A percentile compares a stretch with the other conserved stretches of the same genome.
These are phyloP conservation scores for Sicus ferrugineus DNA, from an alignment of 2,888 invertebrate genomes.

Conservation along the genomic window DNA sequence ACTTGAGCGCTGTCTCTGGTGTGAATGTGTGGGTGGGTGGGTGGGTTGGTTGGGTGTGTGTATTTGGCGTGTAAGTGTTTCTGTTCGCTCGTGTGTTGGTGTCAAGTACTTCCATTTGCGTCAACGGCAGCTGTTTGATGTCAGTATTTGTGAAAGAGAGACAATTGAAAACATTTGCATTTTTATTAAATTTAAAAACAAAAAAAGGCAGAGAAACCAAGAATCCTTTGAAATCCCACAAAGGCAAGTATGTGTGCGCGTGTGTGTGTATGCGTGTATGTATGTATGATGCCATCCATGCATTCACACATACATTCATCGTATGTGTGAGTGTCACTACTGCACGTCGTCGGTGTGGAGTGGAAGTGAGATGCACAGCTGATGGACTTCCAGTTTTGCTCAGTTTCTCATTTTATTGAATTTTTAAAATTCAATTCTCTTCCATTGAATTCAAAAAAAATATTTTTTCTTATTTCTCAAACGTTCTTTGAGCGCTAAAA, in stretches of 20 bases:
- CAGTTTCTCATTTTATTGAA: background rate
- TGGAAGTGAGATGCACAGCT: background rate
- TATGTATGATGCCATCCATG: too few species aligned
- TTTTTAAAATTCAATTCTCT: background rate
- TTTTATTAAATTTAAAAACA: slow-evolving; percentile 23
- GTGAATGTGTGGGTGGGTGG: background rate
- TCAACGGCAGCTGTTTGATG: background rate
- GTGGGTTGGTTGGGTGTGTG: background rate
- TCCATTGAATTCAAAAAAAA: background rate
- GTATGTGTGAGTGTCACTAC: background rate
- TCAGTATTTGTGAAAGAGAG: background rate
- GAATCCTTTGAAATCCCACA: background rate
- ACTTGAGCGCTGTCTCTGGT: background rate
- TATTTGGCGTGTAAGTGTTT: background rate
- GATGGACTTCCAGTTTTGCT: background rate
- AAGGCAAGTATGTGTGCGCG: background rate
- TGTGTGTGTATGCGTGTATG: background rate
- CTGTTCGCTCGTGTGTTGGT: background rate
- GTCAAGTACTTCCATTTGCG: background rate
- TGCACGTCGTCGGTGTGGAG: background rate
- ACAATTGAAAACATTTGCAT: slow-evolving; percentile 21
- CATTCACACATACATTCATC: background rate
- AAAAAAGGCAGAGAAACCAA: background rate
- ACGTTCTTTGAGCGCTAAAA: background rate
- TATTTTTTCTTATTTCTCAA: slow-evolving; percentile 2